A percentile compares a stretch with the other conserved stretches of the same genome.
Evolutionary conservation across 1,140 invertebrate genomes (phyloP).

Genomic region (Gryllus bimaculatus): DNA sequence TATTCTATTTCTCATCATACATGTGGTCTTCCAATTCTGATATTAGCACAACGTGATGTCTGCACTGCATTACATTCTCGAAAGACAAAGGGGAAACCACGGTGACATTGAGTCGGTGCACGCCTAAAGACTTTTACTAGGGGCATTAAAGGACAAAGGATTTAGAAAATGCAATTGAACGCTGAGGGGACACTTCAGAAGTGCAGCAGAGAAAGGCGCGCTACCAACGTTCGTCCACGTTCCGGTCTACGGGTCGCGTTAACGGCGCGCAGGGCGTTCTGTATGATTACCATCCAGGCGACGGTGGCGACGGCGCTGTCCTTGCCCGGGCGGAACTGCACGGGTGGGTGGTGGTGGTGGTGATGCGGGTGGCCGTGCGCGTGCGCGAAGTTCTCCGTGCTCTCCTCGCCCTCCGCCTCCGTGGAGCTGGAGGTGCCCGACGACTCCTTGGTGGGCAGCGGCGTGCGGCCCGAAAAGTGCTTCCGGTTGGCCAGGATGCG

Average conservation of each 20-base stretch:
- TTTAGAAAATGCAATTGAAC: no score
- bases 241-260: background rate
- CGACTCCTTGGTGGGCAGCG: background rate
- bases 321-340: constrained; percentile 23
- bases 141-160: no score
- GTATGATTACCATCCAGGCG: constrained; percentile 59
- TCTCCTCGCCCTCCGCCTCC: background rate
- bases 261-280: constrained; percentile 29
- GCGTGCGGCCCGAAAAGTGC: background rate
- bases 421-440: background rate
- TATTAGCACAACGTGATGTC: no score
- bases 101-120: no score
- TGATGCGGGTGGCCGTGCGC: background rate
- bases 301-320: constrained; percentile 43
- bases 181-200: no score
- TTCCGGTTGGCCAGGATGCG: constrained; percentile 31
- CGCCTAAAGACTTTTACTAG: no score
- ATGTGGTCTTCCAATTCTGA: no score
- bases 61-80: no score
- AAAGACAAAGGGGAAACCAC: no score
- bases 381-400: no score
- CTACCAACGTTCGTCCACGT: background rate
- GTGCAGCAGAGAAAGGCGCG: no score
- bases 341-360: background rate
- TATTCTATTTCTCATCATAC: no score